Evolutionary conservation across 2,113 vertebrate species (phyloP), one percentile per base, ranked within the genome.

Genomic region (Abramis brama): DNA sequence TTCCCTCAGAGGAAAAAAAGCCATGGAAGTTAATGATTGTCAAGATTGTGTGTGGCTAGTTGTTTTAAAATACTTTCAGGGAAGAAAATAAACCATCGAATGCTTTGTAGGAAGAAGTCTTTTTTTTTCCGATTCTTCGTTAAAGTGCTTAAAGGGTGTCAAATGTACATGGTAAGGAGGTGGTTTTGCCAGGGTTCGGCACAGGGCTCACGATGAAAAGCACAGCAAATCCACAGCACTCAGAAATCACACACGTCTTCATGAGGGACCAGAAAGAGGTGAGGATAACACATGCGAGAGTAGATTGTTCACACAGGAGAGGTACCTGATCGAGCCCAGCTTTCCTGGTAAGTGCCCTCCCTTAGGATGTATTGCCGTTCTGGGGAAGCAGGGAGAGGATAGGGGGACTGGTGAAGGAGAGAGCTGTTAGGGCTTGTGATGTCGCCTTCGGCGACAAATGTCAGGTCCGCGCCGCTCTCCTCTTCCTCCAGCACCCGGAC

Each of bases 321-420:
- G 93, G 96, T 99, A 99, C 97, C 98, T 98, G 98, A 96, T 95
- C 94, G 94, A 85, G 95, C 94, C 94, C 91, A 95, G 85, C 92
- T 92, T 84, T 89, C 90, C 64, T 94, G 93, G 93, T 92, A 93
- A 82, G 94, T 92, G 93, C 94, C 94, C 93, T 82, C 86, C 59
- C 66, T 82, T 74, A 94, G 91, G 86, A 94, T 94, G 90, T 93
- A 88, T 88, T 87, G 87, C 89, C 92, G 91, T 92, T 94, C 91
- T 91, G 89, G 91, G 92, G 95, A 91, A 75, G 88, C 79, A 92
- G 90, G 79, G 89, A 82, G 93, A 86, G 92, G 94, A 45, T 91
- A 43, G 9, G 96, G 91, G 4, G 94, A 94, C 2, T 95, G 95
- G 0, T 97, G 95, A 83, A 99, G 90, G 84, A 98, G 94, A 83